These are phyloP conservation scores for Phaethornis superciliosus DNA, from an alignment of 2,113 vertebrate species.

Conservation along the genomic window DNA sequence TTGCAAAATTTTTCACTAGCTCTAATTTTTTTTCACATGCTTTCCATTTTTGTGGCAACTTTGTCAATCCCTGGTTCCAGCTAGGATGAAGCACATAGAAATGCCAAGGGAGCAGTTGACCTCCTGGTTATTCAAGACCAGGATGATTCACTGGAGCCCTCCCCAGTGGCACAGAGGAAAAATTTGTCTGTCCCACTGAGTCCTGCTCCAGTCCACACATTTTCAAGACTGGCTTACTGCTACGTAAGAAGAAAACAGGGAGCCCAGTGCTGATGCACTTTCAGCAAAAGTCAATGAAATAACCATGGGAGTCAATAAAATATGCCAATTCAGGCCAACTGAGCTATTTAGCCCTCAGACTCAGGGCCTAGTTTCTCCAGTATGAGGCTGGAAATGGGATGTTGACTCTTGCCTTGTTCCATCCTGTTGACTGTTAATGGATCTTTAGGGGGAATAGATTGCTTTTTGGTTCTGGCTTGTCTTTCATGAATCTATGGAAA, in stretches of 20 bases:
- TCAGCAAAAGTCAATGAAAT: background rate
- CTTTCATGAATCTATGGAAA: fast-evolving
- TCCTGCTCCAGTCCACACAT: background rate
- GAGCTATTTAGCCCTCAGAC: background rate
- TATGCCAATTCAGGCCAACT: background rate
- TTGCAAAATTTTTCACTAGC: background rate
- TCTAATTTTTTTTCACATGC: background rate
- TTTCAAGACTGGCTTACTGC: background rate
- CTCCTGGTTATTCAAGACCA: background rate
- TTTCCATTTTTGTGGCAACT: slow-evolving; percentile 51
- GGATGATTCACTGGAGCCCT: background rate
- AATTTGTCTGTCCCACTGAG: background rate
- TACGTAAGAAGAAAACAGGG: background rate
- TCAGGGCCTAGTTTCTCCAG: background rate
- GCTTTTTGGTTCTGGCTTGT: background rate
- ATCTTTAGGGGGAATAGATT: background rate
- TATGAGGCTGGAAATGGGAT: background rate
- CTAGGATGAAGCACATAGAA: background rate
- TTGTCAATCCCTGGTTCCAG: background rate
- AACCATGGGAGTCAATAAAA: background rate
- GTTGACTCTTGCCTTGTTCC: background rate
- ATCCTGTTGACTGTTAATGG: background rate
- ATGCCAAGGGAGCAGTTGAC: background rate
- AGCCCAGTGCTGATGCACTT: background rate
- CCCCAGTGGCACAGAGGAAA: background rate